Base-by-base conservation (phyloP, 1,140 invertebrate genomes). In the Lethrus apterus region DNA sequence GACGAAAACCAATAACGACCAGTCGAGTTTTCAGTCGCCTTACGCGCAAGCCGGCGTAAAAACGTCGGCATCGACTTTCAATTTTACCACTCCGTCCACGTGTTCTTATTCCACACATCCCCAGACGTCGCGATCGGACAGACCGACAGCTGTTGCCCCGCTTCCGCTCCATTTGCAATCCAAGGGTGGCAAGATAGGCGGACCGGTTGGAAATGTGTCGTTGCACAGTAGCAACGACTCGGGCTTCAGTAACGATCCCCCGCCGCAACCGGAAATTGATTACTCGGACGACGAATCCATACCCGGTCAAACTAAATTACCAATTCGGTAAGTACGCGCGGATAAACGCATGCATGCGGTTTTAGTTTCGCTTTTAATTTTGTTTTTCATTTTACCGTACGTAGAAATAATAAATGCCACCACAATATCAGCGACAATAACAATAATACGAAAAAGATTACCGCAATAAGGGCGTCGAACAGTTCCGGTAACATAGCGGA, bases 221-320 rank as follows among this genome's bases (percentile, higher is more conserved):
- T 74, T 90, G 41, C 86, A 92, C 64, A 89, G 86, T 63, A 91
- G 87, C 61, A 92, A 91, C 67, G 89, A 92, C 68, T 90, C 87
- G 56, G 89, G 88, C 17, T 91, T 92, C 62, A 89, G 86, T 58
- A 92, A 91, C 59, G 89, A 89, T 60, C 83, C 86, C 7, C 86
- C 88, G 2, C 83, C 85, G 14, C 86, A 89, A 58, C 88, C 89
- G 1, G 87, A 91, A 68, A 79, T 90, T 49, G 88, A 91, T 66
- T 91, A 91, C 65, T 90, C 86, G 29, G 88, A 92, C 60, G 87
- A 91, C 67, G 88, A 92, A 57, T 81, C 81, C 14, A 64, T 65
- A 29, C 70, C 73, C 50, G 63, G 76, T 51, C 70, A 65, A 48
- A 66, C 74, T 42, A 75, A 79, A 51, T 70, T 81, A 33, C 75